Evolutionary conservation across 2,797 vertebrate genomes (phyloP).

Genomic region (Schizopygopsis malacanthus): DNA sequence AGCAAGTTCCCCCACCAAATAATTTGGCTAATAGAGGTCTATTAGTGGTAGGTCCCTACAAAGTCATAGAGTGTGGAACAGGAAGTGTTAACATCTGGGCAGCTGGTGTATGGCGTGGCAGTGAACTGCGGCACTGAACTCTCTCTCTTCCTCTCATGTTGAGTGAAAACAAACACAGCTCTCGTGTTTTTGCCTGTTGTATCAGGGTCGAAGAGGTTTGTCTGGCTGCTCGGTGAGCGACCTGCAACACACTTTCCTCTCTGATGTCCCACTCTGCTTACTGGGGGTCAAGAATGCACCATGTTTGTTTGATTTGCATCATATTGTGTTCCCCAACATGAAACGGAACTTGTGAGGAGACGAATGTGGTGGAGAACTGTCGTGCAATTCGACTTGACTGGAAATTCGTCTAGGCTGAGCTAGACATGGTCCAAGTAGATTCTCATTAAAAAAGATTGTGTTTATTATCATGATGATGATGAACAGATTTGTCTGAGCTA

Average conservation of each 20-base stretch:
- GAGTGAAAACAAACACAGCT: slow-evolving; percentile 68
- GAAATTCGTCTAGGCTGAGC: slow-evolving; percentile 38
- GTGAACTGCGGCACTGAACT: slow-evolving; percentile 61
- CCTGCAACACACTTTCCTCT: slow-evolving; percentile 23
- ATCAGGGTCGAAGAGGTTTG: slow-evolving; percentile 39
- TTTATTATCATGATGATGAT: slow-evolving; percentile 28
- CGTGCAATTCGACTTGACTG: slow-evolving; percentile 54
- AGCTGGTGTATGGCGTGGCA: slow-evolving; percentile 60
- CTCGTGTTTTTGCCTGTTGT: slow-evolving; percentile 52
- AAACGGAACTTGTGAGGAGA: slow-evolving; percentile 52
- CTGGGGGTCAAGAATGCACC: slow-evolving; percentile 52
- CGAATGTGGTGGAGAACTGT: slow-evolving; percentile 63
- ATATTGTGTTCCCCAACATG: slow-evolving; percentile 51
- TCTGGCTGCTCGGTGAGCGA: slow-evolving; percentile 7
- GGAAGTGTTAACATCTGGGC: slow-evolving; percentile 64
- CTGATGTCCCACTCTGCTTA: slow-evolving; percentile 52
- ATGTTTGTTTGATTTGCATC: slow-evolving; percentile 61
- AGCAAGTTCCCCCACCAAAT: slow-evolving; percentile 34
- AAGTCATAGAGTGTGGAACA: slow-evolving; percentile 48
- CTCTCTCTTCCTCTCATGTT: slow-evolving; percentile 58
- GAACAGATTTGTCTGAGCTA: slow-evolving; percentile 15
- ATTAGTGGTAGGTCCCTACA: slow-evolving; percentile 42
- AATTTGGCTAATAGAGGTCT: slow-evolving; percentile 42
- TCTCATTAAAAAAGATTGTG: slow-evolving; percentile 30
- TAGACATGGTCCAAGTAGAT: slow-evolving; percentile 31